Evolutionary conservation across 2,888 invertebrate genomes (phyloP).

Genomic region (Nemapogon koenigi): DNA sequence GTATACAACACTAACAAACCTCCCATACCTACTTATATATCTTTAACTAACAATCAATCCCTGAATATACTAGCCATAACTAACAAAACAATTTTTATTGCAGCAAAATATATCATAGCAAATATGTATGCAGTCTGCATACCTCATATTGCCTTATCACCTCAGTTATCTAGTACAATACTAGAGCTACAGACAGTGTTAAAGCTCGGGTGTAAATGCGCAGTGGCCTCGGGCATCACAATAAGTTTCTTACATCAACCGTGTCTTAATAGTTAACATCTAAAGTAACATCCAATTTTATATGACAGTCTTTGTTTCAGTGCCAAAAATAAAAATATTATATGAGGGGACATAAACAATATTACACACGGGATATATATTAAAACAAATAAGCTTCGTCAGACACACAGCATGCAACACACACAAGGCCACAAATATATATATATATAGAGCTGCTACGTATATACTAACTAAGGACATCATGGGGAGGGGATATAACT

Average conservation of each 20-base stretch:
- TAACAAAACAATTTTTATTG: too few species aligned
- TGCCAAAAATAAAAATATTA: slow-evolving; percentile 33
- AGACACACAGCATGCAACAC: slow-evolving; percentile 58
- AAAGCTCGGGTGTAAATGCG: too few species aligned
- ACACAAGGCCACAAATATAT: slow-evolving; percentile 23
- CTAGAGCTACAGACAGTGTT: too few species aligned
- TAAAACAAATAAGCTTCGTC: slow-evolving; percentile 53
- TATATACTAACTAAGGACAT: slow-evolving; percentile 50
- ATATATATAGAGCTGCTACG: slow-evolving; percentile 19
- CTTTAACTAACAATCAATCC: too few species aligned
- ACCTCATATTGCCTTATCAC: too few species aligned
- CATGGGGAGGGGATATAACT: slow-evolving; percentile 35
- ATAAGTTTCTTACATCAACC: not conserved
- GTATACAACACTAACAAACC: too few species aligned
- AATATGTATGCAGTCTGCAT: too few species aligned
- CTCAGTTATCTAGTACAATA: too few species aligned
- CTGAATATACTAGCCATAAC: too few species aligned
- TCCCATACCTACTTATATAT: too few species aligned
- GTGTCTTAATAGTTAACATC: not conserved
- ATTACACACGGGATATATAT: slow-evolving; percentile 39
- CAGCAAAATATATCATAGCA: too few species aligned
- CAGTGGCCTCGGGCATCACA: not conserved
- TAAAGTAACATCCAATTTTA: not conserved
- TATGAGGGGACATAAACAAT: not conserved
- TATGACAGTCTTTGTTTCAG: slow-evolving; percentile 8